phyloP scores from a whole-genome alignment of 2,888 invertebrate genomes.

The Eupithecia vulgata region DNA sequence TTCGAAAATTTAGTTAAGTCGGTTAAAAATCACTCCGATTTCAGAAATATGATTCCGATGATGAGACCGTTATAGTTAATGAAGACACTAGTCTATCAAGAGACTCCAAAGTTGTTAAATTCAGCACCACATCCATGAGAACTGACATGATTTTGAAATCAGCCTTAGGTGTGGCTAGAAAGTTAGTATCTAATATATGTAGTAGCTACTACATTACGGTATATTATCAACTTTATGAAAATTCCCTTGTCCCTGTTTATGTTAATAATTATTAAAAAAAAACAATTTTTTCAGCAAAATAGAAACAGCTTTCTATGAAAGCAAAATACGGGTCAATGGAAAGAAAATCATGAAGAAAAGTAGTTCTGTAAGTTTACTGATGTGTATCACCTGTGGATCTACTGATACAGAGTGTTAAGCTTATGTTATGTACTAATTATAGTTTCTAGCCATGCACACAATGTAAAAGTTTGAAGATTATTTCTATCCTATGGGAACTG shows the following conservation, averaged over 20 bases:
- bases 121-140: slow-evolving; percentile 87
- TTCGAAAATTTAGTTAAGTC: not conserved
- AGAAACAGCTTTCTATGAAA: slow-evolving; percentile 91
- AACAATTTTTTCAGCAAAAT: slow-evolving; percentile 86
- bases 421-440: not conserved
- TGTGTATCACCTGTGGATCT: too few relatives aligned
- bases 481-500: too few relatives aligned
- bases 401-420: not conserved
- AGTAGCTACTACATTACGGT: not conserved
- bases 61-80: slow-evolving; percentile 52
- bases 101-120: slow-evolving; percentile 86
- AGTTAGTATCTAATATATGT: slow-evolving; percentile 75
- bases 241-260: too few relatives aligned
- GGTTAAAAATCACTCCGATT: not conserved
- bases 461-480: too few relatives aligned
- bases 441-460: too few relatives aligned
- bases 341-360: slow-evolving; percentile 91
- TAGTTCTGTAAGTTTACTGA: slow-evolving; percentile 80
- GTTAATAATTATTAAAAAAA: not conserved
- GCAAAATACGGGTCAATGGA: slow-evolving; percentile 91
- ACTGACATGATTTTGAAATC: slow-evolving; percentile 88
- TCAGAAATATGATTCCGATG: slow-evolving; percentile 80
- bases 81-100: slow-evolving; percentile 74
- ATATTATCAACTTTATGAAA: not conserved
- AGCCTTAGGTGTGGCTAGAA: slow-evolving; percentile 88